Evolutionary conservation across 2,113 vertebrate species (phyloP).

Genomic region (Coptodon rendalli): DNA sequence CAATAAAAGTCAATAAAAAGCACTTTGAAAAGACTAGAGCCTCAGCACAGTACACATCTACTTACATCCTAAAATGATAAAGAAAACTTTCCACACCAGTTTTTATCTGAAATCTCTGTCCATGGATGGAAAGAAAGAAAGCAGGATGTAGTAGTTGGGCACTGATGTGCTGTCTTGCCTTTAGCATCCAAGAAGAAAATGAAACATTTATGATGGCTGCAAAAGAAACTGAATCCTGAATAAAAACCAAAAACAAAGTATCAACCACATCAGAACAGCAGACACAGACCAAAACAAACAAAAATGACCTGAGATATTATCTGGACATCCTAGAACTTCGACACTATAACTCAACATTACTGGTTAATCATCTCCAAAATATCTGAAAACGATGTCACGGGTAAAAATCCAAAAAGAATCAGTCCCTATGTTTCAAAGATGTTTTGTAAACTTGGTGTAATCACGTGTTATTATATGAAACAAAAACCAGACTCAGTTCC

Average conservation of each 20-base stretch:
- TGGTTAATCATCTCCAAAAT: neutral
- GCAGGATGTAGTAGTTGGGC: neutral
- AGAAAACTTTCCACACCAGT: neutral
- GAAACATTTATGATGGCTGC: neutral
- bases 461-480: neutral
- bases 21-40: neutral
- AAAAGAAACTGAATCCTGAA: neutral
- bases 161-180: neutral
- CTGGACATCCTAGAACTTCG: neutral
- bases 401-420: neutral
- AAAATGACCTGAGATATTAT: neutral
- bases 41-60: neutral
- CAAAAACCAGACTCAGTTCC: neutral
- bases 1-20: neutral
- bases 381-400: neutral
- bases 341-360: neutral
- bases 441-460: neutral
- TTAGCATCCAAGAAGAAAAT: neutral
- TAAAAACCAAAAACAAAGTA: neutral
- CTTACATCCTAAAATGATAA: neutral
- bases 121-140: neutral
- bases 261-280: rapidly evolving
- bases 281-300: neutral
- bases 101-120: neutral
- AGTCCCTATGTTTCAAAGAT: neutral